Percentiles rank a stretch among this genome's conserved stretches.
Evolutionary conservation across 2,888 invertebrate species (phyloP).

Genomic region (Eilema depressum): DNA sequence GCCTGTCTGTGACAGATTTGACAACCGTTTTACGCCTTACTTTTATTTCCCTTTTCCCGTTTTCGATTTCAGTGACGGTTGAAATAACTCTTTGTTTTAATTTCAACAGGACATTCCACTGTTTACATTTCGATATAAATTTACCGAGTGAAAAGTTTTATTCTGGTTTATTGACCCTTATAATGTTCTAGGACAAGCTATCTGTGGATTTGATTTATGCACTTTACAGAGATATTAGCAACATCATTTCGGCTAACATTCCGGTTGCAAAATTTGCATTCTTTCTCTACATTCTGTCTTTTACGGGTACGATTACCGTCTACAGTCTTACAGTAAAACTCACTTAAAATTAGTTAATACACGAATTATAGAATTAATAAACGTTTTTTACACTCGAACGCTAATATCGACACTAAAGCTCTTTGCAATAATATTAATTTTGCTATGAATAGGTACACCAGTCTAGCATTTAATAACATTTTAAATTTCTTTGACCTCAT

Average conservation of each 20-base stretch:
- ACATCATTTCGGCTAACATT: too few relatives aligned
- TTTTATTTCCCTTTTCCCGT: slow-evolving; percentile 49
- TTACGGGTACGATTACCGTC: too few relatives aligned
- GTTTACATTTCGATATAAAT: slow-evolving; percentile 22
- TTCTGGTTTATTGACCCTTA: slow-evolving; percentile 22
- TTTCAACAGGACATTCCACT: slow-evolving; percentile 33
- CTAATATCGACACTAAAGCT: not conserved
- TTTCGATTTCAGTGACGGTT: slow-evolving; percentile 42
- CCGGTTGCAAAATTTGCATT: too few relatives aligned
- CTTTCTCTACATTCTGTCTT: too few relatives aligned
- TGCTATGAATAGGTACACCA: not conserved
- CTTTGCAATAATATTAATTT: not conserved
- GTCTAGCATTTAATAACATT: not conserved
- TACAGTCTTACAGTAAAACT: not conserved
- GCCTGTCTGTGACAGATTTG: slow-evolving; percentile 55
- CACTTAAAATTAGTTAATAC: not conserved
- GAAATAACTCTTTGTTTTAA: slow-evolving; percentile 51
- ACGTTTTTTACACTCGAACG: not conserved
- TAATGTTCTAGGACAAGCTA: not conserved
- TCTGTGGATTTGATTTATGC: not conserved
- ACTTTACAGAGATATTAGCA: not conserved
- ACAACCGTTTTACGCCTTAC: slow-evolving; percentile 55
- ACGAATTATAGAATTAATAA: not conserved
- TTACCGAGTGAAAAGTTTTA: slow-evolving; percentile 39
- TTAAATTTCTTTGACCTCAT: slow-evolving; percentile 9